Percentiles rank a stretch among this genome's conserved stretches.
Conservation (phyloP, 2,888 invertebrate species). For the Plusia festucae region DNA sequence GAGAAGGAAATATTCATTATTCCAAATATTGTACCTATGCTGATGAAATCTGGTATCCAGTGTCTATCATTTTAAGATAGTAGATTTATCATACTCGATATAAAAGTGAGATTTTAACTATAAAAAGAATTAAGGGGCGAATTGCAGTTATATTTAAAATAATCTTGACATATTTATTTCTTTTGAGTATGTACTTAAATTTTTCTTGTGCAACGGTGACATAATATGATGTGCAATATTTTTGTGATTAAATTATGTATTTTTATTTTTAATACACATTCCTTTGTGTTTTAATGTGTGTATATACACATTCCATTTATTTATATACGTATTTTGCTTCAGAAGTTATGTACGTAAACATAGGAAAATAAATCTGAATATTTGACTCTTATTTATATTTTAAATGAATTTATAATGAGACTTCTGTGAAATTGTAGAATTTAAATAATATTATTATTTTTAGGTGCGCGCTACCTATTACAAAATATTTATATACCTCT, state of each 20-base stretch:
- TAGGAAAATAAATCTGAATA: constrained; percentile 18
- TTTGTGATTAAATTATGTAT: constrained; percentile 36
- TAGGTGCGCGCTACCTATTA: background rate
- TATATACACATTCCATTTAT: constrained; percentile 37
- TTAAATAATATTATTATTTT: background rate
- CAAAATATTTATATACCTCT: background rate
- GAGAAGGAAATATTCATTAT: too few relatives aligned
- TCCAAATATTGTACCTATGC: background rate
- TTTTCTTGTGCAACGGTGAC: constrained; percentile 37
- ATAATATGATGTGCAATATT: constrained; percentile 54
- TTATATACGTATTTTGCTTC: constrained; percentile 24
- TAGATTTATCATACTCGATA: constrained; percentile 27
- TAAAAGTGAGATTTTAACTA: constrained; percentile 40
- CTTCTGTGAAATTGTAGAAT: constrained; percentile 4
- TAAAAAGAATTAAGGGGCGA: constrained; percentile 19
- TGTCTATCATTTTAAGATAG: constrained; percentile 9
- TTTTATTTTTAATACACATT: constrained; percentile 49
- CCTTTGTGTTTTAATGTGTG: constrained; percentile 37
- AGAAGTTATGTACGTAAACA: constrained; percentile 25
- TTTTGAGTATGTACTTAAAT: constrained; percentile 42
- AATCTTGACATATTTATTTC: constrained; percentile 32
- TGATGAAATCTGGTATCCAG: constrained; percentile 11
- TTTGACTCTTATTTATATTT: constrained; percentile 22
- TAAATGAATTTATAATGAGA: constrained; percentile 21
- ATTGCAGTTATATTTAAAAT: constrained; percentile 29